Percentiles rank a stretch among this genome's conserved stretches.
Evolutionary conservation across 2,113 vertebrate species (phyloP).

Genomic region (Corythaeola cristata): DNA sequence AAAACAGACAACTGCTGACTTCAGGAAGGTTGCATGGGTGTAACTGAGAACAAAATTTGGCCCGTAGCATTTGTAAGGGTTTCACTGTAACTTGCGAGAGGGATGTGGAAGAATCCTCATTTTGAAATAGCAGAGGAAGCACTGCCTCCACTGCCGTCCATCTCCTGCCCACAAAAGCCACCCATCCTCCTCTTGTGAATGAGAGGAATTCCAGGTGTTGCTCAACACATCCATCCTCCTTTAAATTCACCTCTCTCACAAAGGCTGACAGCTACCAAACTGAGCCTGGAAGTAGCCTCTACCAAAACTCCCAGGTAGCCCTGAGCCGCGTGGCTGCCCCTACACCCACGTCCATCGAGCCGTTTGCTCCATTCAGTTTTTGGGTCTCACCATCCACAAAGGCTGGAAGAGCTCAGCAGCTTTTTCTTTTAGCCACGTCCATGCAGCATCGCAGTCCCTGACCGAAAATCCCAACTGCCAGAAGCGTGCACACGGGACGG

Average conservation of each 20-base stretch:
- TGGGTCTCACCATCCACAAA: not conserved
- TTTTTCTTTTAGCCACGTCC: not conserved
- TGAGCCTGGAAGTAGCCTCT: not conserved
- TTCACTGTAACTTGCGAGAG: not conserved
- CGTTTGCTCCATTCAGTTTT: not conserved
- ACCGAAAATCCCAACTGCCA: not conserved
- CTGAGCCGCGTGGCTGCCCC: not conserved
- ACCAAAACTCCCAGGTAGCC: not conserved
- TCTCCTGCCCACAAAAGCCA: not conserved
- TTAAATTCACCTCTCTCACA: not conserved
- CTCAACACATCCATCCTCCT: not conserved
- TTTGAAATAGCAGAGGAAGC: conserved; percentile 16
- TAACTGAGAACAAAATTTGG: conserved; percentile 47
- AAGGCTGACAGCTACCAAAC: not conserved
- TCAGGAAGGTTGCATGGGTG: conserved; percentile 51
- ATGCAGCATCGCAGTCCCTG: accelerated
- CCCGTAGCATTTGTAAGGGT: not conserved
- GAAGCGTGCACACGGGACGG: not conserved
- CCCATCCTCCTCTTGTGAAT: not conserved
- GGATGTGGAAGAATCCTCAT: not conserved
- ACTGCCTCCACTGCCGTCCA: not conserved
- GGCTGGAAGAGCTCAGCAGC: not conserved
- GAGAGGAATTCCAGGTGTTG: not conserved
- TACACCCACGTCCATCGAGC: accelerated
- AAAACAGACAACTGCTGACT: conserved; percentile 60